phyloP scores from a whole-genome alignment of 2,797 vertebrate species.

The Sphenopsis melanotis region DNA sequence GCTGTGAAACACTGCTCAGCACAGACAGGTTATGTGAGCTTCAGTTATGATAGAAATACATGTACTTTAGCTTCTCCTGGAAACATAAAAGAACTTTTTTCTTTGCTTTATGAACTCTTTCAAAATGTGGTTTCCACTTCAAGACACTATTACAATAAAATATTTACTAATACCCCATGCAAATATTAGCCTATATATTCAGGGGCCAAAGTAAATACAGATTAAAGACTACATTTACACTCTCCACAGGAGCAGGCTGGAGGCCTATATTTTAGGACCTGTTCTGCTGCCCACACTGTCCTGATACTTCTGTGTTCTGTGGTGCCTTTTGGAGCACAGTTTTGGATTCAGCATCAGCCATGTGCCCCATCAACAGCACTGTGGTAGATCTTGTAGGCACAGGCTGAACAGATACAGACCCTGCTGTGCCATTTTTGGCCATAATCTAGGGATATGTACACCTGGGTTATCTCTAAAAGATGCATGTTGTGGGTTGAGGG shows the following conservation, averaged over 20 bases:
- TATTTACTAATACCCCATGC: conserved; percentile 60
- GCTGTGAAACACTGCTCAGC: conserved; percentile 1
- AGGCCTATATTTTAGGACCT: neutral
- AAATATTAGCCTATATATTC: conserved; percentile 54
- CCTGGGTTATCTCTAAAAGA: neutral
- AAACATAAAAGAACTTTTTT: neutral
- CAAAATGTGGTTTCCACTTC: conserved; percentile 41
- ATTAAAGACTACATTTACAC: neutral
- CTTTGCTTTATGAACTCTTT: conserved; percentile 30
- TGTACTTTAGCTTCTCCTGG: conserved; percentile 50
- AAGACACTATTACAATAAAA: conserved; percentile 48
- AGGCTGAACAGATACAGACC: neutral
- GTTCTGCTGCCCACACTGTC: neutral
- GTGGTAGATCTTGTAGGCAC: neutral
- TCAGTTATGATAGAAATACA: conserved; percentile 54
- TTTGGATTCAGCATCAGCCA: neutral
- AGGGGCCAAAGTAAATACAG: neutral
- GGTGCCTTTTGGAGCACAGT: neutral
- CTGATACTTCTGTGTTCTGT: neutral
- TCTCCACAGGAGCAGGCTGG: neutral
- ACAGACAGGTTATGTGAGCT: conserved; percentile 35
- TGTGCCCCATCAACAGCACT: neutral
- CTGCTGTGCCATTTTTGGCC: neutral
- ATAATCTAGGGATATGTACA: neutral
- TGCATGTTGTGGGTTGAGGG: neutral